Base-by-base conservation (phyloP, 2,113 vertebrate genomes). In the Callithrix jacchus region DNA sequence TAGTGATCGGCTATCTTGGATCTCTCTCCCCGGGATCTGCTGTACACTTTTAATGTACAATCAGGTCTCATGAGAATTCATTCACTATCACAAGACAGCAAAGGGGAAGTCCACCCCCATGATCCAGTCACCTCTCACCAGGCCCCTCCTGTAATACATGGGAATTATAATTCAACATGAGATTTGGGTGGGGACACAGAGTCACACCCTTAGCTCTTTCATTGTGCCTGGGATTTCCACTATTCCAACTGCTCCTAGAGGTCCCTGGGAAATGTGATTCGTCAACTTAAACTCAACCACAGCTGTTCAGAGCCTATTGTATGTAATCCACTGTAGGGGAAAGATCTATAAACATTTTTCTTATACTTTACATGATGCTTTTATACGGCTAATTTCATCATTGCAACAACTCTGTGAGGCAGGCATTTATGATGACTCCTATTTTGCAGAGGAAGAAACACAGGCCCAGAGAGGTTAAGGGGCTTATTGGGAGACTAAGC, bases 401-500 rank as follows among this genome's bases (percentile, higher is more conserved):
- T 40, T 4, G 3, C 30, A 10, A 14, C 23, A 2, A 5, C 3
- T 37, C 8, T 54, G 0, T 27, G 27, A 42, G 58, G 37, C 5
- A 32, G 20, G 47, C 9, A 4, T 87, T 70, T 32, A 73, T 12
- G 64, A 56, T 37, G 1, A 37, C 5, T 12, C 52, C 70, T 74
- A 40, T 95, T 96, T 87, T 71, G 23, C 76, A 47, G 77, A 88
- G 45, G 54, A 80, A 32, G 40, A 87, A 56, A 85, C 3, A 6
- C 81, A 96, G 81, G 54, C 68, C 12, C 8, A 21, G 27, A 61
- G 80, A 89, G 0, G 1, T 7, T 21, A 81, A 0, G 0, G 11
- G 54, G 25, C 30, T 54, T 25, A 42, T 35, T 21, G 4, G 1
- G 14, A 54, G 37, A 13, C 42, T 58, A 81, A 42, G 77, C 49